Conservation (phyloP, 2,113 vertebrate genomes). For the Ailurus styani region DNA sequence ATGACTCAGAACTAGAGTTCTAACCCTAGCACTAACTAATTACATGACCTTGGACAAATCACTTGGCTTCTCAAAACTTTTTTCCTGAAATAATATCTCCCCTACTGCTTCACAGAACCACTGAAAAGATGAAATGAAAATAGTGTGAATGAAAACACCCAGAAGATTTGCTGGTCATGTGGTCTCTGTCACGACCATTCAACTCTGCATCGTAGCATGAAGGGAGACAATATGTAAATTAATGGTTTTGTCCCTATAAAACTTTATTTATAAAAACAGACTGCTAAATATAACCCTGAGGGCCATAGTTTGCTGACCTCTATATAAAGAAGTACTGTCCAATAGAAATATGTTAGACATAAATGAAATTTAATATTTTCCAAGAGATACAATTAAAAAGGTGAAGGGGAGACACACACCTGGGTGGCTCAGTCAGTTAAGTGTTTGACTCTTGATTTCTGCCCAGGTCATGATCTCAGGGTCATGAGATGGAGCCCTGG, state of each 20-base stretch:
- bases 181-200: background rate
- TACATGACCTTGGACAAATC: background rate
- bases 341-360: background rate
- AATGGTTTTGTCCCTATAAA: background rate
- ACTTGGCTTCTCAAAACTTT: background rate
- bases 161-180: background rate
- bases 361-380: background rate
- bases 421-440: background rate
- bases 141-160: background rate
- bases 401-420: background rate
- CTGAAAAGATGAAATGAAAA: background rate
- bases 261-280: slow-evolving; percentile 1
- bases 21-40: background rate
- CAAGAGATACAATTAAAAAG: background rate
- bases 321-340: background rate
- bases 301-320: background rate
- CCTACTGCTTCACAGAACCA: background rate
- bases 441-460: background rate
- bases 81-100: background rate
- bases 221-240: background rate
- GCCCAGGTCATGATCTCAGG: background rate
- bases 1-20: background rate
- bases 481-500: background rate
- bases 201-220: background rate
- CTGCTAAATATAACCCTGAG: background rate